A percentile compares a stretch with the other conserved stretches of the same genome.
These are phyloP conservation scores for Bergia puertoricense DNA, from an alignment of 92 coral and sea anemone species.

Conservation along the genomic window DNA sequence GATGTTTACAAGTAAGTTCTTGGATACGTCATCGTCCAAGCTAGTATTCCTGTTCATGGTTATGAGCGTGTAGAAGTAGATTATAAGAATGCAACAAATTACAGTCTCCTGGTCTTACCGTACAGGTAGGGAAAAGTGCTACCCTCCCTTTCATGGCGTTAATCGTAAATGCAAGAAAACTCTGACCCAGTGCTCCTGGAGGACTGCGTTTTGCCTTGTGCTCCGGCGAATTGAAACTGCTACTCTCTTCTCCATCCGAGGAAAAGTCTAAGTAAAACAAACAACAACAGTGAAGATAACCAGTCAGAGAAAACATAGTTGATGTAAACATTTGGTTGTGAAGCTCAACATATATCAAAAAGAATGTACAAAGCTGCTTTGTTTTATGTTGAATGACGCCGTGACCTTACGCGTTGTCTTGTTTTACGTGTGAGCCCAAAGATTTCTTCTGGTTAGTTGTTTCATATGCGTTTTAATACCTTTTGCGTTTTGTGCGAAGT, in stretches of 20 bases:
- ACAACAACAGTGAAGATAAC: neutral
- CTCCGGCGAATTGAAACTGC: conserved; percentile 79
- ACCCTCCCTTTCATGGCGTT: conserved; percentile 73
- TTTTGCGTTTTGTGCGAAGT: too few species aligned
- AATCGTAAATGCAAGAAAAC: conserved; percentile 75
- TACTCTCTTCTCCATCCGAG: conserved; percentile 88
- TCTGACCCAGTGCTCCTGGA: conserved; percentile 62
- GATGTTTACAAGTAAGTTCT: neutral
- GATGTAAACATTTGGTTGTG: too few species aligned
- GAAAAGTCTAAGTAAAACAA: conserved; percentile 67
- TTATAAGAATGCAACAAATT: neutral
- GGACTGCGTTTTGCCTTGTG: conserved; percentile 64
- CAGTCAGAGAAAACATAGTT: neutral
- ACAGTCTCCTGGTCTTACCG: conserved; percentile 50
- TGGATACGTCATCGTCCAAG: neutral
- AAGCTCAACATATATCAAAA: too few species aligned
- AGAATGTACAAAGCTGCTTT: too few species aligned
- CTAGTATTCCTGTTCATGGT: neutral
- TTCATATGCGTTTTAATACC: too few species aligned
- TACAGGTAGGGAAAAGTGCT: conserved; percentile 75
- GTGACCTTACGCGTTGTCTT: too few species aligned
- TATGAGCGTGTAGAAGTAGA: conserved; percentile 11
- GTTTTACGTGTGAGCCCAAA: too few species aligned
- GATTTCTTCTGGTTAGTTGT: too few species aligned
- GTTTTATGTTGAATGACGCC: too few species aligned